phyloP scores from a whole-genome alignment of 1,140 invertebrate species.

The Charaxes varanes region DNA sequence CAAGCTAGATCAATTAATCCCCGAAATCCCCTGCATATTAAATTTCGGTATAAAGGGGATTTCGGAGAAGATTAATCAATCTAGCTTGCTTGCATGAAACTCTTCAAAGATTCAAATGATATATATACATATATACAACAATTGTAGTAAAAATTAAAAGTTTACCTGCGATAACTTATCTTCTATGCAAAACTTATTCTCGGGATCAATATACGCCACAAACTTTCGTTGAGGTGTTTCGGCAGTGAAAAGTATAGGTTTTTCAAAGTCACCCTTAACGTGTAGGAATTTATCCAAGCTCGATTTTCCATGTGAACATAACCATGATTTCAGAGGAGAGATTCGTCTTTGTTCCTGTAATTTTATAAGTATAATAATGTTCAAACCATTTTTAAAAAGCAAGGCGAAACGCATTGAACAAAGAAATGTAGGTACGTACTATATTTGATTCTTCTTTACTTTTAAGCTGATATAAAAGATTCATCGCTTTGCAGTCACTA shows the following conservation, averaged over 20 bases:
- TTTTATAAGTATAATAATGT: conserved; percentile 4
- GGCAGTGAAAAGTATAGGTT: conserved; percentile 88
- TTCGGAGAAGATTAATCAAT: too few species aligned
- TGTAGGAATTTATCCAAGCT: conserved; percentile 90
- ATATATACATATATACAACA: too few species aligned
- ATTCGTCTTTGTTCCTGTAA: conserved; percentile 84
- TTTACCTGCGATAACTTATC: conserved; percentile 94
- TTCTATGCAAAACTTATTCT: conserved; percentile 90
- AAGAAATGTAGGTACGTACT: conserved; percentile 58
- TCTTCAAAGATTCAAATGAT: too few species aligned
- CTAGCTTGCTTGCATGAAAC: too few species aligned
- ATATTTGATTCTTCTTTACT: conserved; percentile 84
- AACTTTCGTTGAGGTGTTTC: conserved; percentile 91
- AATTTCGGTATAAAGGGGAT: too few species aligned
- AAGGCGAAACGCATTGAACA: conserved; percentile 2
- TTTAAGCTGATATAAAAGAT: conserved; percentile 89
- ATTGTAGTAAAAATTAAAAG: conserved; percentile 3
- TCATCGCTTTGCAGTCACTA: conserved; percentile 98
- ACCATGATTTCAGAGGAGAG: conserved; percentile 93
- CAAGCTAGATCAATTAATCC: too few species aligned
- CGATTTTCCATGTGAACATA: conserved; percentile 88
- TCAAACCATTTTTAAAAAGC: not conserved
- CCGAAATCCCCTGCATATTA: too few species aligned
- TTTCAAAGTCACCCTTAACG: conserved; percentile 81
- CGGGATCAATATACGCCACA: conserved; percentile 95